Base-by-base conservation (phyloP, 2,113 vertebrate species). In the Paratilapia polleni region DNA sequence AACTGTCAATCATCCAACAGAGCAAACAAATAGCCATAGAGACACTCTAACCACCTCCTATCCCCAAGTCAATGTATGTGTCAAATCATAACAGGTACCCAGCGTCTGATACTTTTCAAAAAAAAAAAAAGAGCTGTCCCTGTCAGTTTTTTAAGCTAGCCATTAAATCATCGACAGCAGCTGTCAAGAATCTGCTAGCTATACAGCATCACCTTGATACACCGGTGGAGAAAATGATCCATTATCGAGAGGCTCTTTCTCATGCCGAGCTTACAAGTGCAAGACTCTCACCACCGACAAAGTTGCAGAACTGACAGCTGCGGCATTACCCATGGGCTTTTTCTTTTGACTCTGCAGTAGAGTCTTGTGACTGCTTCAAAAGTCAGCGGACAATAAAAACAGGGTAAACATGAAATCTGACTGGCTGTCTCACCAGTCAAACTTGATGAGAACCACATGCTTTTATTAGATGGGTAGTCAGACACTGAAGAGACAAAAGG, bases 141-240 rank as follows among this genome's bases (percentile, higher is more conserved):
- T 36, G 80, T 85, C 89, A 76, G 20, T 31, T 77, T 58, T 26
- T 52, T 28, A 84, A 83, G 36, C 78, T 26, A 24, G 61, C 63
- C 82, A 88, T 90, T 92, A 83, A 83, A 80, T 82, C 76, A 61
- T 28, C 38, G 57, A 77, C 80, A 61, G 85, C 20, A 8, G 62
- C 84, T 88, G 91, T 90, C 89, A 89, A n/a, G 8, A 70, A 66
- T 64, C 73, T 49, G 64, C 52, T 70, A 1, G 24, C 60, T 8
- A n/a, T n/a, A 13, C 63, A 34, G 43, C 84, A 26, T 64, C 87
- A 88, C 84, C 88, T 82, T 77, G 80, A 84, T 87, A 80, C 66
- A 22, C 17, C 10, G 1, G 2, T 1, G n/a, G 34, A 5, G 80
- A 84, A 87, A 90, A 88, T 9, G 41, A 89, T 81, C 84, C 62